Evolutionary conservation across 1,140 invertebrate species (phyloP).

Genomic region (Rhizoglyphus robini): DNA sequence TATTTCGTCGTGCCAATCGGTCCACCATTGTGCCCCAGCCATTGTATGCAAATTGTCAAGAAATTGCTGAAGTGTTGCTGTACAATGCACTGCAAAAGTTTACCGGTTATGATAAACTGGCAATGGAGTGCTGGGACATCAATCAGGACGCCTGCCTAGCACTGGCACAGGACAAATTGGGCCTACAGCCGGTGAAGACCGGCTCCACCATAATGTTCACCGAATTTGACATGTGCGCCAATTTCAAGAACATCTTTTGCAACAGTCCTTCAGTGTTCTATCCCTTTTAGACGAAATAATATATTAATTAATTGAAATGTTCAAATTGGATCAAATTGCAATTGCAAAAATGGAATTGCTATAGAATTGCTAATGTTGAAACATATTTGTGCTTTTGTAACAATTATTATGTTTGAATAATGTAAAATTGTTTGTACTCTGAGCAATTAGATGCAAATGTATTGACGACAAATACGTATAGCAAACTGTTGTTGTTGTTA

Average conservation of each 20-base stretch:
- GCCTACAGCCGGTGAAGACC: neutral
- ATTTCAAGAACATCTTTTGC: slow-evolving; percentile 11
- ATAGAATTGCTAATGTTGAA: no score
- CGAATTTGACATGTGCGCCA: slow-evolving; percentile 5
- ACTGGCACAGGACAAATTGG: slow-evolving; percentile 6
- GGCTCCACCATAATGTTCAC: slow-evolving; percentile 12
- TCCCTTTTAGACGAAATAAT: slow-evolving; percentile 8
- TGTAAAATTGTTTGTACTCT: no score
- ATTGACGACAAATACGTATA: no score
- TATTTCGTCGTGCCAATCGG: slow-evolving; percentile 8
- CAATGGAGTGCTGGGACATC: slow-evolving; percentile 15
- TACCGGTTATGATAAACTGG: neutral
- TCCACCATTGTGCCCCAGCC: slow-evolving; percentile 15
- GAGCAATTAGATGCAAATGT: no score
- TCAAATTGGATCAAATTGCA: neutral
- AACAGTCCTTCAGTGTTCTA: slow-evolving; percentile 14
- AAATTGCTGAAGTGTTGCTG: slow-evolving; percentile 14
- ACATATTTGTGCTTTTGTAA: no score
- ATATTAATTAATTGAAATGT: neutral
- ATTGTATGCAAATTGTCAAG: slow-evolving; percentile 7
- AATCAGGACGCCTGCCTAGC: neutral
- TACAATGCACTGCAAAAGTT: slow-evolving; percentile 18
- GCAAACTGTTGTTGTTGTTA: no score
- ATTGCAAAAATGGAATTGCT: neutral
- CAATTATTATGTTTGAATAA: no score